A percentile compares a stretch with the other conserved stretches of the same genome.
These are phyloP conservation scores for Tenualosa ilisha DNA, from an alignment of 2,797 vertebrate species.

Conservation along the genomic window DNA sequence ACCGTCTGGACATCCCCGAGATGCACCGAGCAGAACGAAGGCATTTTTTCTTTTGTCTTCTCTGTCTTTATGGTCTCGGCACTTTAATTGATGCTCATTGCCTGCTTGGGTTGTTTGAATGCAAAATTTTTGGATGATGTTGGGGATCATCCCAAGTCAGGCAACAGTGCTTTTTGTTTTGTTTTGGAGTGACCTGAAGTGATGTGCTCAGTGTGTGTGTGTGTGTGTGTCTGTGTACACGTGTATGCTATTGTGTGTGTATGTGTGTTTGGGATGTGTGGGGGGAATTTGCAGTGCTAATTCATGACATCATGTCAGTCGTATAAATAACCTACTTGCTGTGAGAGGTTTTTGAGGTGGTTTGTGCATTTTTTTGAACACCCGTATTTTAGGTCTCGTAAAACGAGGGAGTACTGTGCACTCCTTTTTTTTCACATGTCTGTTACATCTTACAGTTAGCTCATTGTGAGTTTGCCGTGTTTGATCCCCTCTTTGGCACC, in stretches of 20 bases:
- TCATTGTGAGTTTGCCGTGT: conserved; percentile 44
- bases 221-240: neutral
- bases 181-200: neutral
- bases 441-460: conserved; percentile 49
- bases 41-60: neutral
- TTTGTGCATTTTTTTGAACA: conserved; percentile 56
- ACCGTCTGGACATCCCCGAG: conserved; percentile 79
- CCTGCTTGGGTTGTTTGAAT: neutral
- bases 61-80: neutral
- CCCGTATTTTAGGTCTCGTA: conserved; percentile 48
- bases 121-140: neutral
- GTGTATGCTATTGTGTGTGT: neutral
- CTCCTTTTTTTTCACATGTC: conserved; percentile 4
- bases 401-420: conserved; percentile 34
- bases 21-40: conserved; percentile 54
- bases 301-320: conserved; percentile 71
- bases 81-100: conserved; percentile 1
- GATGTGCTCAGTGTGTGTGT: neutral
- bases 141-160: neutral
- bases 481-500: conserved; percentile 50
- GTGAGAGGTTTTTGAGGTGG: conserved; percentile 61
- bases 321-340: conserved; percentile 72
- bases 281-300: conserved; percentile 39
- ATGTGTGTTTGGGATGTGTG: neutral
- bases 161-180: neutral